A percentile compares a stretch with the other conserved stretches of the same genome.
Evolutionary conservation across 2,888 invertebrate species (phyloP).

Genomic region (Anodontia alba): DNA sequence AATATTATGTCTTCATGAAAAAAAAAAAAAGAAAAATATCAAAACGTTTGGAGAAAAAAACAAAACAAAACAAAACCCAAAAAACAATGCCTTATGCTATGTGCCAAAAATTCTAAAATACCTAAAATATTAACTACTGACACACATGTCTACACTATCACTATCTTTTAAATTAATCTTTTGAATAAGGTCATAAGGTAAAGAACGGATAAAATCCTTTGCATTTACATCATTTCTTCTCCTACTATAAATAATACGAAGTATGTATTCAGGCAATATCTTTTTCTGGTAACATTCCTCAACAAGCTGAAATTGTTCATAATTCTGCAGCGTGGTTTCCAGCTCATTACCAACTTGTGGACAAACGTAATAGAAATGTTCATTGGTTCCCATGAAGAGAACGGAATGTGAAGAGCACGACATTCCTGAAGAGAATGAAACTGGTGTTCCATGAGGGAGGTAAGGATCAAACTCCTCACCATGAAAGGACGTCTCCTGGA

Average conservation of each 20-base stretch:
- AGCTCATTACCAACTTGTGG: conserved; percentile 53
- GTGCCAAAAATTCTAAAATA: no score
- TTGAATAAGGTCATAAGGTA: conserved; percentile 53
- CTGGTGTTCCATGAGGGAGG: conserved; percentile 34
- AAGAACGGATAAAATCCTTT: conserved; percentile 50
- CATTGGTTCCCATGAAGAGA: conserved; percentile 44
- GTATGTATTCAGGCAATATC: conserved; percentile 67
- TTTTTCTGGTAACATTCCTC: conserved; percentile 76
- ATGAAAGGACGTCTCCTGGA: not conserved
- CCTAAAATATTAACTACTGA: conserved; percentile 50
- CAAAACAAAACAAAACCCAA: no score
- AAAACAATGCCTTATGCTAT: no score
- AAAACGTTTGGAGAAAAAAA: no score
- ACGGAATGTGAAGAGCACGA: conserved; percentile 47
- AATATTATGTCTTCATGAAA: no score
- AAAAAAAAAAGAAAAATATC: no score
- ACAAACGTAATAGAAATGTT: conserved; percentile 56
- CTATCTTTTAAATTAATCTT: conserved; percentile 42
- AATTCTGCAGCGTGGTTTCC: conserved; percentile 45
- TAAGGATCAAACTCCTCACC: conserved; percentile 43
- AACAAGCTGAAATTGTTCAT: conserved; percentile 61
- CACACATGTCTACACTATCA: conserved; percentile 49
- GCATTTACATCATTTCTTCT: conserved; percentile 64
- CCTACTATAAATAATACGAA: conserved; percentile 69
- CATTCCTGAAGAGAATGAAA: conserved; percentile 43